phyloP scores from a whole-genome alignment of 2,797 vertebrate genomes.

The Hemitrygon akajei region DNA sequence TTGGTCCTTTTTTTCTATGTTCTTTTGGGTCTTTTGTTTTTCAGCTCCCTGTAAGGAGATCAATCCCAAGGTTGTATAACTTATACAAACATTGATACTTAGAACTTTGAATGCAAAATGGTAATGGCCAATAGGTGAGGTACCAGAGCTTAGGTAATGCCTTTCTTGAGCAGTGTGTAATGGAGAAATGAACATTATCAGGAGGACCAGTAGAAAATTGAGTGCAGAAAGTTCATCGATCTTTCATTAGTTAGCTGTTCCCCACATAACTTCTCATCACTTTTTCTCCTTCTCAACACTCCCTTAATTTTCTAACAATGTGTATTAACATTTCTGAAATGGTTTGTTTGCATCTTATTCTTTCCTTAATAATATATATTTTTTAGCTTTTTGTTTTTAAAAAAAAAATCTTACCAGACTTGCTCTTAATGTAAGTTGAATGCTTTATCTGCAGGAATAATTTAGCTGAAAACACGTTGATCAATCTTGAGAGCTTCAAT shows the following conservation, averaged over 20 bases:
- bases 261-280: background rate
- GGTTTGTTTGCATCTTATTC: background rate
- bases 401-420: background rate
- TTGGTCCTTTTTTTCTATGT: background rate
- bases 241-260: background rate
- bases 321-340: background rate
- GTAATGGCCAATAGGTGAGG: background rate
- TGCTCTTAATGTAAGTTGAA: background rate
- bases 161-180: background rate
- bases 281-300: too few species aligned
- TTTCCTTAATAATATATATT: background rate
- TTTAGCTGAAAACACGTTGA: background rate
- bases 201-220: background rate
- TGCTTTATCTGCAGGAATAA: background rate
- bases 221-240: background rate
- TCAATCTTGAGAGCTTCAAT: background rate
- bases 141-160: background rate
- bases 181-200: background rate
- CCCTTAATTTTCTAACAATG: background rate
- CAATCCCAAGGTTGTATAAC: too few species aligned
- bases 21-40: too few species aligned
- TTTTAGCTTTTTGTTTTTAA: background rate
- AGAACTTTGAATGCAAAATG: too few species aligned
- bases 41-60: too few species aligned
- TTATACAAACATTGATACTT: too few species aligned